A percentile compares a stretch with the other conserved stretches of the same genome.
These are phyloP conservation scores for Drosophila glabriapex DNA, from an alignment of 2,888 invertebrate species.

Conservation along the genomic window DNA sequence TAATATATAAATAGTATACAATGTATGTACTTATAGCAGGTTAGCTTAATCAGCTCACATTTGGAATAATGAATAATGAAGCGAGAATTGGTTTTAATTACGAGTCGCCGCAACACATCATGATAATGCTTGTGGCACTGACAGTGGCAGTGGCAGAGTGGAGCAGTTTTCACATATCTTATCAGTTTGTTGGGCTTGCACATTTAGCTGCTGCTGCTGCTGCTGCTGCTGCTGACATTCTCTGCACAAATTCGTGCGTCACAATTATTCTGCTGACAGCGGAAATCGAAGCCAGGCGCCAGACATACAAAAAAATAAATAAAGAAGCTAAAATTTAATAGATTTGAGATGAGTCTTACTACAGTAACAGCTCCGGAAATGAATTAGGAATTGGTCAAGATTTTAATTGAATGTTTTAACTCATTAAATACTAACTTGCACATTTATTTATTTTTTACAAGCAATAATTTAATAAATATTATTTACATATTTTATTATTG, in stretches of 20 bases:
- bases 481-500: background rate
- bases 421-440: background rate
- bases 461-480: background rate
- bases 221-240: background rate
- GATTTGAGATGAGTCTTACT: background rate
- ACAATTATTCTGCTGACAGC: background rate
- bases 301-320: background rate
- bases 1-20: background rate
- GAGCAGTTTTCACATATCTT: constrained; percentile 8
- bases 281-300: background rate
- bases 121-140: constrained; percentile 8
- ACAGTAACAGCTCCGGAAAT: background rate
- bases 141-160: background rate
- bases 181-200: constrained; percentile 31
- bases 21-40: constrained; percentile 4
- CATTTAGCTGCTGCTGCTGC: background rate
- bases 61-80: constrained; percentile 39
- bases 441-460: background rate
- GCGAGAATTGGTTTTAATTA: constrained; percentile 37
- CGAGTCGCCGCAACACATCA: background rate
- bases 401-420: background rate
- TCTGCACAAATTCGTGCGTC: background rate
- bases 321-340: background rate
- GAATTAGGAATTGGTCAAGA: background rate
- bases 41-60: constrained; percentile 48